Base-by-base conservation (phyloP, 64 coral and sea anemone species). In the Hydrozoanthus tunicans region DNA sequence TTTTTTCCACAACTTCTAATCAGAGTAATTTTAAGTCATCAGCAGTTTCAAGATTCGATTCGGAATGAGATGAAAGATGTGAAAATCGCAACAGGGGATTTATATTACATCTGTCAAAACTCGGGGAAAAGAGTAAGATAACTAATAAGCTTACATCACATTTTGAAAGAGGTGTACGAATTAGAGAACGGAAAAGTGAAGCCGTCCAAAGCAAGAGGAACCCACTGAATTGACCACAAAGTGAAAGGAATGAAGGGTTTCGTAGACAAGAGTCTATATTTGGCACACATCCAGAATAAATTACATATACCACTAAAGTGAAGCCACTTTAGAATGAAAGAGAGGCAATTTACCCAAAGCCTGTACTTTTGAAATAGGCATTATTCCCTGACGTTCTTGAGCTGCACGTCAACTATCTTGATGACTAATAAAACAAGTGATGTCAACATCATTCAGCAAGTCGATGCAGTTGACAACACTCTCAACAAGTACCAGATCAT, bases 11-110 rank as follows among this genome's bases (percentile, higher is more conserved):
- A 43, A 94, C 85, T 90, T 77, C 88, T 56, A 88, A 88, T 5
- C 90, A 86, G 59, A 94, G 59, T n/a, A 90, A 94, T 78, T 90
- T 90, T 81, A 94, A 94, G 57, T 94, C 92, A 74, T 94, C 86
- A 52, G 78, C 92, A 54, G 86, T 94, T 90, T 20, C 78, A 62
- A 79, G 90, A 63, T 86, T 90, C 32, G 70, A 92, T 85, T 92
- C 79, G 65, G 80, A 92, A 92, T 80, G 90, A 84, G 4, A 92
- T 92, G 80, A 75, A 83, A 58, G 90, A 92, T 55, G 90, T 77
- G 9, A 58, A 92, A 92, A 92, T 70, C 17, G 70, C 90, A 7
- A 75, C 84, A 57, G 23, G 58, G 79, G 90, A 92, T 73, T 71
- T 92, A 43, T 92, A 91, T 62, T 83, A 91, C 79, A 82, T 91